These are phyloP conservation scores for Orycteropus afer DNA, from an alignment of 2,113 vertebrate species.

Conservation along the genomic window DNA sequence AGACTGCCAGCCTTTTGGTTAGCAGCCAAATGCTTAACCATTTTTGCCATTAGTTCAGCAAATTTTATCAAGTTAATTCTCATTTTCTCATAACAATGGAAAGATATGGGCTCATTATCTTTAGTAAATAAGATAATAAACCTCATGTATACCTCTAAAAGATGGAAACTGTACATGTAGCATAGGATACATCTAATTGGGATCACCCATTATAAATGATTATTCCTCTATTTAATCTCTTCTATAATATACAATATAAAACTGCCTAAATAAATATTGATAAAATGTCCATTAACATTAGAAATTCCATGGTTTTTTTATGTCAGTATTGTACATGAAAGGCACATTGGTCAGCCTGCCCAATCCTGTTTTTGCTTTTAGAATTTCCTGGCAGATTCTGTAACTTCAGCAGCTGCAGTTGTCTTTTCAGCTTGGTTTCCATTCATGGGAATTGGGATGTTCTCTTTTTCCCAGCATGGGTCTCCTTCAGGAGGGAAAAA, in stretches of 20 bases:
- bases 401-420: conserved; percentile 15
- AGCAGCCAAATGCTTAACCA: not conserved
- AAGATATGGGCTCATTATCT: not conserved
- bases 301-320: conserved; percentile 59
- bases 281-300: conserved; percentile 42
- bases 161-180: not conserved
- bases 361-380: conserved; percentile 71
- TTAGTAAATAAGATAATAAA: not conserved
- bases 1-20: not conserved
- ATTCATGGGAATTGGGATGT: conserved; percentile 66
- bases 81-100: not conserved
- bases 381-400: conserved; percentile 72
- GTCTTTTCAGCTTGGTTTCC: conserved; percentile 73
- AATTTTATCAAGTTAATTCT: conserved; percentile 1
- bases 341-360: conserved; percentile 32
- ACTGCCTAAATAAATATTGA: conserved; percentile 69
- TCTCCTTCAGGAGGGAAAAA: conserved; percentile 74
- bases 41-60: not conserved
- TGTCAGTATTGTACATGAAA: conserved; percentile 57
- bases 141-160: not conserved
- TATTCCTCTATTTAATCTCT: conserved; percentile 51
- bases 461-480: conserved; percentile 69
- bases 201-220: not conserved
- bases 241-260: conserved; percentile 8
- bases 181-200: not conserved